Conservation (phyloP, 2,888 invertebrate genomes). For the Pristionchus mayeri region DNA sequence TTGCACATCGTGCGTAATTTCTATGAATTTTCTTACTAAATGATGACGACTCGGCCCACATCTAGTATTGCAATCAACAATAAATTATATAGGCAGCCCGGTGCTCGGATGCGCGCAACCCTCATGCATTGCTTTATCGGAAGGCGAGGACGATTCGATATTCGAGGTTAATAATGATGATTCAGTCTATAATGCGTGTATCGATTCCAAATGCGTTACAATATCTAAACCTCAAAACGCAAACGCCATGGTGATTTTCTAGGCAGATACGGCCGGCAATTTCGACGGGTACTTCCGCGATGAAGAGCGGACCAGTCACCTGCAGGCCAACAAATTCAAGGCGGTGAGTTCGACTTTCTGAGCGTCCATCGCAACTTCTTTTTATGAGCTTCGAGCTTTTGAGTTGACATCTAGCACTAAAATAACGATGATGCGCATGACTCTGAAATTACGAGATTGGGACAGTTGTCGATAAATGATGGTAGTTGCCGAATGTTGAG, state of each 20-base stretch:
- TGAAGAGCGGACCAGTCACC: conserved; percentile 68
- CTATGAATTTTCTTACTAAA: neutral
- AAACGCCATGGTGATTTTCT: neutral
- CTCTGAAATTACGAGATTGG: too few species aligned
- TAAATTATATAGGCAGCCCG: conserved; percentile 56
- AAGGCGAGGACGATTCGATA: conserved; percentile 70
- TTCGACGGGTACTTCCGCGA: conserved; percentile 73
- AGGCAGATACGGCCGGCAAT: conserved; percentile 26
- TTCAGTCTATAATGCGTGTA: conserved; percentile 55
- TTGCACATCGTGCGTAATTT: too few species aligned
- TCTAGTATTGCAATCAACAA: neutral
- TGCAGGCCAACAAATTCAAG: conserved; percentile 66
- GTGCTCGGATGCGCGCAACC: conserved; percentile 75
- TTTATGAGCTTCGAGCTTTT: neutral
- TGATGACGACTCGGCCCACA: neutral
- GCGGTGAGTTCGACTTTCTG: conserved; percentile 60
- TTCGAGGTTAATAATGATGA: conserved; percentile 68
- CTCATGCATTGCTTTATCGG: conserved; percentile 68
- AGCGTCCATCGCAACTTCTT: neutral
- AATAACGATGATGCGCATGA: too few species aligned
- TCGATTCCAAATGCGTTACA: conserved; percentile 45
- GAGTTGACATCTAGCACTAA: too few species aligned
- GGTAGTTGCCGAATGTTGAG: too few species aligned
- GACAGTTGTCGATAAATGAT: too few species aligned
- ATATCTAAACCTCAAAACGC: neutral